These are phyloP conservation scores for Zoanthus sociatus DNA, from an alignment of 92 coral and sea anemone species.

Conservation along the genomic window DNA sequence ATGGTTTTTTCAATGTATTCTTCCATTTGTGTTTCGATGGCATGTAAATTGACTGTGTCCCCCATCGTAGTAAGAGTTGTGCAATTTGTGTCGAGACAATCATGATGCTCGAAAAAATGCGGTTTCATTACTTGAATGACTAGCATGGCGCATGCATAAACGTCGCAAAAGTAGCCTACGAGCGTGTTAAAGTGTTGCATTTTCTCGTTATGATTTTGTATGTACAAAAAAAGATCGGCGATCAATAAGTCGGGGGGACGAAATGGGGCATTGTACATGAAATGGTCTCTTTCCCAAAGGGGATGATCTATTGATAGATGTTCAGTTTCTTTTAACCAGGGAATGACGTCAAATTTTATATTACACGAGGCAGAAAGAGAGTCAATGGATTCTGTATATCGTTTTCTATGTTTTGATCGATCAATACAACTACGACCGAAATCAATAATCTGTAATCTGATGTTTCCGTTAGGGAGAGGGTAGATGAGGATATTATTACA, in stretches of 20 bases:
- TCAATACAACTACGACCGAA: slow-evolving; percentile 12
- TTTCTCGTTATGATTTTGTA: not conserved
- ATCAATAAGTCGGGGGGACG: not conserved
- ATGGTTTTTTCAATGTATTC: not conserved
- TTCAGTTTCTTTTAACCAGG: not conserved
- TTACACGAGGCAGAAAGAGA: not conserved
- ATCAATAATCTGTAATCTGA: not conserved
- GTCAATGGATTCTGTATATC: not conserved
- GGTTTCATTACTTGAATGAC: not conserved
- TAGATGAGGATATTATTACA: not conserved
- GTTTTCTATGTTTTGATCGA: not conserved
- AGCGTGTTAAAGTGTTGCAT: not conserved
- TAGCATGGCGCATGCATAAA: slow-evolving; percentile 4
- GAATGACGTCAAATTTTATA: not conserved
- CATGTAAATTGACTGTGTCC: not conserved
- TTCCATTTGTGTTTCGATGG: not conserved
- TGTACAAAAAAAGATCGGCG: not conserved
- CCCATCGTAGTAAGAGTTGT: not conserved
- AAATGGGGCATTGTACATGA: not conserved
- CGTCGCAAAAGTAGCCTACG: slow-evolving; percentile 15
- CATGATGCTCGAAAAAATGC: not conserved
- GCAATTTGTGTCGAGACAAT: not conserved
- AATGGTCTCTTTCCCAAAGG: not conserved
- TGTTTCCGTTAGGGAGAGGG: not conserved
- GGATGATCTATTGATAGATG: not conserved